These are phyloP conservation scores for Panurus biarmicus DNA, from an alignment of 2,113 vertebrate genomes.

Conservation along the genomic window DNA sequence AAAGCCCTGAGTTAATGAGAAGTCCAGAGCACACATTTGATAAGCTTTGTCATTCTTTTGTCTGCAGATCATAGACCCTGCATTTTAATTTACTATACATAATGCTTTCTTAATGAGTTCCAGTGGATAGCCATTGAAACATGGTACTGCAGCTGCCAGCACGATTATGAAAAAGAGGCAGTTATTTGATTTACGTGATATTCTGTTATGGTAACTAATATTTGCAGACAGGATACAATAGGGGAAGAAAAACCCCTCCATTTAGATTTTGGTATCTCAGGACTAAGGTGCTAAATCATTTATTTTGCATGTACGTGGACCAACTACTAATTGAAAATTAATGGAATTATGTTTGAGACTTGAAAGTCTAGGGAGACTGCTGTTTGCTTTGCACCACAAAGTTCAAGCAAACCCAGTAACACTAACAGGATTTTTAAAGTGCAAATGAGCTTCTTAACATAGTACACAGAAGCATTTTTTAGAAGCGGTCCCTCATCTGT, in stretches of 20 bases:
- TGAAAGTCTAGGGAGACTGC: slow-evolving; percentile 41
- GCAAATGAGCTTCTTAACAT: slow-evolving; percentile 41
- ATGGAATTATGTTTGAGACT: slow-evolving; percentile 55
- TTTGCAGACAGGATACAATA: slow-evolving; percentile 67
- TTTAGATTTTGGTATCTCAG: slow-evolving; percentile 52
- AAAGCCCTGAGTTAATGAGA: slow-evolving; percentile 69
- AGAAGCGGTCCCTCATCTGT: not conserved
- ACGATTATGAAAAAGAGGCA: slow-evolving; percentile 55
- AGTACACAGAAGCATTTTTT: not conserved
- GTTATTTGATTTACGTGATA: slow-evolving; percentile 76
- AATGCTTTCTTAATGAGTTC: slow-evolving; percentile 81
- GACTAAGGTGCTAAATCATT: slow-evolving; percentile 73
- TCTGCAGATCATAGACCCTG: slow-evolving; percentile 71
- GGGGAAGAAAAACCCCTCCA: not conserved
- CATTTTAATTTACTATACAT: slow-evolving; percentile 77
- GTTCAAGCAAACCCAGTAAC: slow-evolving; percentile 58
- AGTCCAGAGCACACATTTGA: slow-evolving; percentile 67
- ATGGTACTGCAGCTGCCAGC: slow-evolving; percentile 62
- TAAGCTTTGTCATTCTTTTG: slow-evolving; percentile 78
- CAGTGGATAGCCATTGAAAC: slow-evolving; percentile 71
- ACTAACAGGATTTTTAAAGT: slow-evolving; percentile 55
- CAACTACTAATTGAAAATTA: slow-evolving; percentile 73
- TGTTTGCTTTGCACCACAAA: slow-evolving; percentile 51
- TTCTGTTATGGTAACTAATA: slow-evolving; percentile 70
- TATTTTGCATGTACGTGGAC: slow-evolving; percentile 64